Base-by-base conservation (phyloP, 2,888 invertebrate genomes). In the Orthosia gothica region DNA sequence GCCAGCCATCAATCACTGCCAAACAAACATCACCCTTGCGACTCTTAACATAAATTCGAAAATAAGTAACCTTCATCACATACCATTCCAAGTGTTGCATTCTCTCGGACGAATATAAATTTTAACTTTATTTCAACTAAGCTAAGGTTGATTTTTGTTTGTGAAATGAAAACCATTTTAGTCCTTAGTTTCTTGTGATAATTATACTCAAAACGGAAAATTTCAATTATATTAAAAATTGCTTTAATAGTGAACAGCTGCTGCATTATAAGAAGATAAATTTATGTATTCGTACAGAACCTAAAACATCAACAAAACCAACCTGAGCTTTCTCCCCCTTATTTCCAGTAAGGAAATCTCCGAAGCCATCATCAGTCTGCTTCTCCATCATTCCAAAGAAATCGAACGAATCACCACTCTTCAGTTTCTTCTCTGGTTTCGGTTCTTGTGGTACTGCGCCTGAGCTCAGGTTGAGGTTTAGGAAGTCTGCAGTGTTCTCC, bases 331-430 rank as follows among this genome's bases (percentile, higher is more conserved):
- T 92, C 54, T 92, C 92, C 5, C 82, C 81, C 3, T 86, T 88
- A 32, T 92, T 89, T n/a, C 93, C 93, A 64, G 95, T 93, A 5
- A 96, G 89, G 83, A 97, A 97, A 84, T 96, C 96, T 2, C 96
- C 96, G 70, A 97, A 97, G 13, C 92, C 88, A 70, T 96, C 96
- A 69, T 96, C 96, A 3, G 90, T 87, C 59, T 88, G 93, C 94
- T 97, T 98, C 97, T 92, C 96, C 96, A 94, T 93, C 94, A 96
- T 93, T n/a, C 96, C 96, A 80, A 97, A 97, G 92, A 97, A 96
- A 79, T 98, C 98, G 59, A 97, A 97, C 1, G 97, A 97, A 89
- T 97, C 97, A 47, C 93, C 93, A 74, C 87, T 93, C 82, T 94
- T 93, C 26, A 95, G 71, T 70, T 94, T 94, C 70, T 89, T 92